phyloP scores from a whole-genome alignment of 2,888 invertebrate genomes.

The Lasioglossum oenotherae region DNA sequence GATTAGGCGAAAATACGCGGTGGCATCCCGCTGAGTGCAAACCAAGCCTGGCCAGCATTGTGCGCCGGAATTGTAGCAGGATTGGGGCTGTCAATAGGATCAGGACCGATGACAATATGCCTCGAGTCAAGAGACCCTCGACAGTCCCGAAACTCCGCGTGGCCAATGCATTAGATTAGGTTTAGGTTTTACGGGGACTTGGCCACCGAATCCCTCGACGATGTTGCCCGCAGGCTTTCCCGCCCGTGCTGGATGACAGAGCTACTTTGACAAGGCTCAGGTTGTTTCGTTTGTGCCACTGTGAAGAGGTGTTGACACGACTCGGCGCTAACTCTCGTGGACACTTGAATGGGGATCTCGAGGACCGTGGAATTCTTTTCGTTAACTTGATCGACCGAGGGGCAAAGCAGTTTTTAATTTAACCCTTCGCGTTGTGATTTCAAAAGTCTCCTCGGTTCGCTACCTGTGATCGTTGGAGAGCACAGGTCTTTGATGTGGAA shows the following conservation, averaged over 20 bases:
- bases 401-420: background rate
- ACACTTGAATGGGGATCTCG: conserved; percentile 36
- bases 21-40: conserved; percentile 61
- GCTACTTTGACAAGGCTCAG: conserved; percentile 25
- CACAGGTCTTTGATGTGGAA: background rate
- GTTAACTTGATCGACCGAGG: conserved; percentile 14
- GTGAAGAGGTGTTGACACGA: conserved; percentile 48
- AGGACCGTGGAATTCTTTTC: conserved; percentile 9
- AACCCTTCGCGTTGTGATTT: background rate
- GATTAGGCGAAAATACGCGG: conserved; percentile 77
- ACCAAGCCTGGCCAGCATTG: conserved; percentile 58
- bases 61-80: conserved; percentile 22
- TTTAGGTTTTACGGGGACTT: conserved; percentile 56
- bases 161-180: conserved; percentile 73
- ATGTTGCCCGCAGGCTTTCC: background rate
- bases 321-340: conserved; percentile 35
- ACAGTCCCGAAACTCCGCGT: conserved; percentile 59
- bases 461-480: background rate
- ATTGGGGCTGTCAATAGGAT: conserved; percentile 73
- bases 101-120: conserved; percentile 74
- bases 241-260: conserved; percentile 34
- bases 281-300: conserved; percentile 35
- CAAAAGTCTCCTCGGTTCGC: background rate
- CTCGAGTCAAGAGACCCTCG: conserved; percentile 80
- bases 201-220: conserved; percentile 32